Base-by-base conservation (phyloP, 2,113 vertebrate species). In the Epinephelus lanceolatus region DNA sequence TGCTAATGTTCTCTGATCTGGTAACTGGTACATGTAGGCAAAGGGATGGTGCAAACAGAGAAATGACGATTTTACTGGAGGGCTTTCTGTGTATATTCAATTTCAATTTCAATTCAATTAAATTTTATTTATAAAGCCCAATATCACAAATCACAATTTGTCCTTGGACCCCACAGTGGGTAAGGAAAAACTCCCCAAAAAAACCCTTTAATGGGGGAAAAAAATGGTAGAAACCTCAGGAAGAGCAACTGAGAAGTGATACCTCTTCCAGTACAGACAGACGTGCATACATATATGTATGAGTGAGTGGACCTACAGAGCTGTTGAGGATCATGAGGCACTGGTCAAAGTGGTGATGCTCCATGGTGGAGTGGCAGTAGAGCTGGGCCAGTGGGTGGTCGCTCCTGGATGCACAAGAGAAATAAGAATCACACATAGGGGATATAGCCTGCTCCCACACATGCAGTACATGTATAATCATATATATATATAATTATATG, bases 301-400 rank as follows among this genome's bases (percentile, higher is more conserved):
- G 67, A 60, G 76, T 37, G 6, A 51, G 76, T 80, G 94, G 95
- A 86, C 93, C 21, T 94, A 99, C 98, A 63, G 97, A 97, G 80
- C 96, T 98, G 81, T 99, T 99, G 66, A 99, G 97, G 86, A 99
- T 98, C 98, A 99, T 99, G 90, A 99, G 96, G 93, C 98, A 99
- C 94, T 99, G 98, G 93, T 99, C 97, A 51, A 99, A 99, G 92
- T 99, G 98, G 81, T 99, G 98, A 80, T 99, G 98, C 78, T 99
- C 98, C 98, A 99, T 97, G 86, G 97, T 99, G 7, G 98, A 99
- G 88, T 99, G 98, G 91, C 98, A 98, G 85, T 99, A 99, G 11
- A 99, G 97, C 78, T 98, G 98, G 40, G 98, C 97, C 56, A 99
- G 95, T 0, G 98, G 98, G 84, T 99, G 98, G 37, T 99, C 98